Evolutionary conservation across 2,797 vertebrate species (phyloP), one percentile per base, ranked within the genome.

Genomic region (Peromyscus eremicus): DNA sequence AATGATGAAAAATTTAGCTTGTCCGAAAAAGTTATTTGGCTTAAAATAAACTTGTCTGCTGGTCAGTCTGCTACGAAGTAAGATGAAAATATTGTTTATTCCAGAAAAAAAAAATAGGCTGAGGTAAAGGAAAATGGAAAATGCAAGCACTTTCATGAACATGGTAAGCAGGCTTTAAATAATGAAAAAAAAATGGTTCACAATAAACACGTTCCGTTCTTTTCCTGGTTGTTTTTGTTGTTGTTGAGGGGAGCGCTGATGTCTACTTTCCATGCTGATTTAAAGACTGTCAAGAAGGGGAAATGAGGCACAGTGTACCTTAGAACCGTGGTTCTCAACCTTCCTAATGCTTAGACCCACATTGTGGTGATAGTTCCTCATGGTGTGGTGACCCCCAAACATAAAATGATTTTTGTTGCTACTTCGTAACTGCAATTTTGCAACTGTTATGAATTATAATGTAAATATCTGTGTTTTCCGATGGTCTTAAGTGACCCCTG

Each of bases 31-130:
- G 5, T 75, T 91, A 88, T 17, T 95, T 62, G 76, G 57, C 43
- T 95, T 89, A 95, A 94, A 92, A 82, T 79, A 82, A 81, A 9
- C 71, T 81, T 84, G 40, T 86, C 57, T 88, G 70, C 57, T 71
- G 14, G 82, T 32, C 40, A 91, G 49, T 82, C 52, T 57, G 16
- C 68, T 91, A 82, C 55, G 52, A 95, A 94, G 70, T 80, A 75
- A 95, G 81, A 91, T 70, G 34, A 73, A 93, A 94, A 83, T n/a
- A 49, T 11, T 88, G 49, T 55, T 89, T 77, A 34, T 81, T 80
- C 7, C 60, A 12, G 43, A 83, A 75, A 79, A 64, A 79, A 64
- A 10, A 93, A 62, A 62, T 23, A 73, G 46, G 75, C 29, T 25
- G 2, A 70, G 34, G 57, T 29, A 14, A 79, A 13, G 64, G 70